Evolutionary conservation across 2,797 vertebrate genomes (phyloP).

Genomic region (Enteromius afrohamiltoni): DNA sequence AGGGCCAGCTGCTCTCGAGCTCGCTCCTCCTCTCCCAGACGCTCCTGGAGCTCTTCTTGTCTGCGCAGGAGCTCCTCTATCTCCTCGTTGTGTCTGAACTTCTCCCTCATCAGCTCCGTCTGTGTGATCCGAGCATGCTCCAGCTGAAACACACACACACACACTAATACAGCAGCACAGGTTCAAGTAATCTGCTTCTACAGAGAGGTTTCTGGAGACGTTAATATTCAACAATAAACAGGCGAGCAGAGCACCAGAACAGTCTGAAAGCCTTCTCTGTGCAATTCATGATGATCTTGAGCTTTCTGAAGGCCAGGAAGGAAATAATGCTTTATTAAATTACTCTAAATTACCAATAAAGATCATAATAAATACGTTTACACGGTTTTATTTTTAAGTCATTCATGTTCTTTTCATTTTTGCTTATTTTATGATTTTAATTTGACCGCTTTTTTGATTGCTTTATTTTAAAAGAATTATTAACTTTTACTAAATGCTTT

Average conservation of each 20-base stretch:
- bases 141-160: conserved; percentile 74
- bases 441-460: not conserved
- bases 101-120: conserved; percentile 93
- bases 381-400: not conserved
- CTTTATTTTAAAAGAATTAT: not conserved
- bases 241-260: not conserved
- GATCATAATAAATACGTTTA: not conserved
- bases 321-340: not conserved
- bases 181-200: not conserved
- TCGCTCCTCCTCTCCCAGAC: conserved; percentile 84
- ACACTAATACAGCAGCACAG: not conserved
- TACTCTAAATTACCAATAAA: not conserved
- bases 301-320: not conserved
- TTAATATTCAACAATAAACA: not conserved
- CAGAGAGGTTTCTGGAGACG: not conserved
- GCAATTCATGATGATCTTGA: not conserved
- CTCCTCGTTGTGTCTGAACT: conserved; percentile 89
- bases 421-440: too few species aligned
- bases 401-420: not conserved
- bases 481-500: not conserved
- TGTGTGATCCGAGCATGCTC: conserved; percentile 93
- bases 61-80: conserved; percentile 84
- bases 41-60: conserved; percentile 93
- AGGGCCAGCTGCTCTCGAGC: conserved; percentile 90
- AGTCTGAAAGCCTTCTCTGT: not conserved